Conservation (phyloP, 1,140 invertebrate species). For the Polypedilum pembai region DNA sequence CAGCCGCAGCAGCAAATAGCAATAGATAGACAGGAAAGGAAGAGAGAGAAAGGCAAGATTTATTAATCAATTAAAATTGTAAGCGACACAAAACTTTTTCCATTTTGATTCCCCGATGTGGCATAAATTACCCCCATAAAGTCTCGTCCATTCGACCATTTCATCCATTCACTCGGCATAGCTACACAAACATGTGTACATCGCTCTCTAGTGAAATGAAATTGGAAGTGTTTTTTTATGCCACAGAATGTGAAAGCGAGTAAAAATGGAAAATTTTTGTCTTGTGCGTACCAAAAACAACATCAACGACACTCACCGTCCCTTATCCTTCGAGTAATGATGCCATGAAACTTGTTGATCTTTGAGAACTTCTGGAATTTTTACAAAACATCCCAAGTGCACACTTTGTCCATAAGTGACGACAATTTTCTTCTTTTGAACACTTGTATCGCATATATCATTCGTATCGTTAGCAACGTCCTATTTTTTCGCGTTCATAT, state of each 20-base stretch:
- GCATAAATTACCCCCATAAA: constrained; percentile 24
- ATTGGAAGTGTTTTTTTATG: neutral
- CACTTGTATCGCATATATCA: constrained; percentile 61
- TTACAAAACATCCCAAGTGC: constrained; percentile 63
- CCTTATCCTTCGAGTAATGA: constrained; percentile 62
- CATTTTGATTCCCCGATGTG: constrained; percentile 22
- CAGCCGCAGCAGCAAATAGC: neutral
- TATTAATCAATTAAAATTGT: constrained; percentile 29
- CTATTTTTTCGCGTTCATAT: constrained; percentile 44
- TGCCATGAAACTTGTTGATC: constrained; percentile 59
- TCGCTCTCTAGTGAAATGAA: neutral
- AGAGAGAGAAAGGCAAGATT: neutral
- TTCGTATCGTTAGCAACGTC: constrained; percentile 65
- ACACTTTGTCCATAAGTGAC: constrained; percentile 70
- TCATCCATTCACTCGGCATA: neutral
- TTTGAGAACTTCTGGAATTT: constrained; percentile 57
- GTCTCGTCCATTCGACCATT: neutral
- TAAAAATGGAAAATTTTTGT: too few relatives aligned
- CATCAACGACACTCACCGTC: constrained; percentile 44
- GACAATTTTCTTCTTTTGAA: constrained; percentile 58
- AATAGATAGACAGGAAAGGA: neutral
- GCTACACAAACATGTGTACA: too few relatives aligned
- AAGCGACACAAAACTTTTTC: constrained; percentile 6
- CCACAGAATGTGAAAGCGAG: neutral
- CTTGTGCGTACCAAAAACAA: too few relatives aligned